Evolutionary conservation across 2,888 invertebrate genomes (phyloP), one percentile per base, ranked within the genome.

Genomic region (Strigamia transsilvanica): DNA sequence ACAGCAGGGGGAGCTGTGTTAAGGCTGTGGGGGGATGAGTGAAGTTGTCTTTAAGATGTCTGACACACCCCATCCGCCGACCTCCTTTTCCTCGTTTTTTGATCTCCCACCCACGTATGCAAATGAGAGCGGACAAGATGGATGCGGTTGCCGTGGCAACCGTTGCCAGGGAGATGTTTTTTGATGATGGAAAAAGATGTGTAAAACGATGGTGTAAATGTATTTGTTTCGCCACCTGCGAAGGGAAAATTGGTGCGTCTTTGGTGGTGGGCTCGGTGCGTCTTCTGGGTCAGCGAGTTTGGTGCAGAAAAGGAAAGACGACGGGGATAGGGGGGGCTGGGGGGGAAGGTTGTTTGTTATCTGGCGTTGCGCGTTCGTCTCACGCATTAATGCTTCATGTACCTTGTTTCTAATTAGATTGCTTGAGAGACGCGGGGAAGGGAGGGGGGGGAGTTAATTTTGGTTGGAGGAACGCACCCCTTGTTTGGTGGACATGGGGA

Each of bases 331-430:
- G 34, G 10, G 21, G 7, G 34, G 10, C 1, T 32, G n/a, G 41
- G 21, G 13, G 79, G 21, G 51, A 15, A 4, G 80, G 46, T 80
- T 80, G 80, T 80, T 80, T 80, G 80, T 80, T 80, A 80, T 80
- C 80, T 46, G 80, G 80, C 46, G 32, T 42, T 32, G 41, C 80
- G 79, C 79, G 79, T 79, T 38, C 42, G 79, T 51, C 56, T 56
- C 81, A 81, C 81, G 81, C 81, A 56, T 81, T 81, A 81, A 81
- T 81, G 81, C 81, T 81, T 81, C 81, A 81, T 41, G 81, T 41
- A 81, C 81, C 81, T 81, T 81, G 81, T 61, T 66, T 81, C 81
- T 81, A 81, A 81, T 81, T 81, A 81, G 81, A 46, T 80, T 51
- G 80, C 80, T 80, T 51, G 41, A 51, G 80, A 46, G 80, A 32